Base-by-base conservation (phyloP, 1,140 invertebrate genomes). In the Cydia strobilella region DNA sequence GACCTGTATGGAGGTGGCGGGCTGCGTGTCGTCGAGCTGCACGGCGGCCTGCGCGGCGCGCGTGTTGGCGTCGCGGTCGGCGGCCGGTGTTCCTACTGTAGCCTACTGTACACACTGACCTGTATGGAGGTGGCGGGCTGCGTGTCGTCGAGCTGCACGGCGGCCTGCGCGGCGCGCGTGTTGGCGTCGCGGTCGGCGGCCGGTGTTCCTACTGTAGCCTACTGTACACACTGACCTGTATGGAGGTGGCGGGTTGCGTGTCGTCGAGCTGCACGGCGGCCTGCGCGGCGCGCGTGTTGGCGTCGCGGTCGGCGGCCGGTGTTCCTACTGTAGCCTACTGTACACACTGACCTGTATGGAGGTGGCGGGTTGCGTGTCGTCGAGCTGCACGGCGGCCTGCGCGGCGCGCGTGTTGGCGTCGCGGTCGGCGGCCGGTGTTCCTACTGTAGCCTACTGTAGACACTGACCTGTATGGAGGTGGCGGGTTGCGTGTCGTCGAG, bases 41-140 rank as follows among this genome's bases (percentile, higher is more conserved):
- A 93, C 78, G 7, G 84, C 84, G 7, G 80, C 78, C 80, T 92
- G 91, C 15, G 93, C 93, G 35, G 88, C 86, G 69, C 88, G 86
- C 74, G 92, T 90, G 83, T 94, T 94, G 66, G 87, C 88, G 23
- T 83, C 87, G 75, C 92, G 85, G 79, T 92, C 91, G 20, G 93
- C 83, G 20, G 91, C 93, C 15, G 93, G 86, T 25, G 94, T 90
- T 45, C 94, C 90, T 12, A 93, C 86, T 20, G 94, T 90, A 45
- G 94, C 91, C 3, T n/a, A n/a, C n/a, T n/a, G n/a, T n/a, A n/a
- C n/a, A n/a, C n/a, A n/a, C n/a, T n/a, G n/a, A 93, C 92, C 88
- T 93, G 92, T 76, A 93, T 86, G 18, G 95, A 97, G 73, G 98
- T 99, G 59, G 94, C 93, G 62, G 98, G 97, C 84, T 95, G 93